Percentiles rank a stretch among this genome's conserved stretches.
phyloP scores from a whole-genome alignment of 2,113 vertebrate species.

The Pseudolaguvia tuberculata region DNA sequence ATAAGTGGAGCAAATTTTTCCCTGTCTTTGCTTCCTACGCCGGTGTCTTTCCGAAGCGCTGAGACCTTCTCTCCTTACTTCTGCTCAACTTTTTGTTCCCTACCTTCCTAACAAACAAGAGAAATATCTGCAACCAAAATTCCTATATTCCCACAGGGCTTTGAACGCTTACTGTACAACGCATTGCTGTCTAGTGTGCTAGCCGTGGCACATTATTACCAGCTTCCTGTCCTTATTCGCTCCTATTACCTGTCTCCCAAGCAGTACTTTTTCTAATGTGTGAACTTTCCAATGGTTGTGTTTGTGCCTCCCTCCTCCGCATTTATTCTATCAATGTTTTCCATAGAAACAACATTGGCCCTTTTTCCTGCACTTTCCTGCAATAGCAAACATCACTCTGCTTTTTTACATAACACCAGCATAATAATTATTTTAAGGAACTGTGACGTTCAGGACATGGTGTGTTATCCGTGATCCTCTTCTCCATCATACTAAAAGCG shows the following conservation, averaged over 20 bases:
- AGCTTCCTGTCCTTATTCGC: slow-evolving; percentile 35
- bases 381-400: slow-evolving; percentile 46
- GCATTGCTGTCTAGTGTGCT: slow-evolving; percentile 11
- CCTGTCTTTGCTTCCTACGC: too few relatives aligned
- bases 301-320: slow-evolving; percentile 26
- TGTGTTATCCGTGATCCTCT: slow-evolving; percentile 62
- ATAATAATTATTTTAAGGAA: slow-evolving; percentile 72
- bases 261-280: slow-evolving; percentile 33
- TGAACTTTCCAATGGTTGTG: slow-evolving; percentile 29
- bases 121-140: slow-evolving; percentile 1
- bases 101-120: slow-evolving; percentile 4
- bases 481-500: slow-evolving; percentile 53
- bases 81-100: not conserved
- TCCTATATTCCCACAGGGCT: slow-evolving; percentile 11
- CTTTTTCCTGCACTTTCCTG: slow-evolving; percentile 51
- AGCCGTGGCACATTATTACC: slow-evolving; percentile 26
- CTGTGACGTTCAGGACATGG: slow-evolving; percentile 57
- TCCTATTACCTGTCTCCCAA: slow-evolving; percentile 27
- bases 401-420: slow-evolving; percentile 74
- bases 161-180: slow-evolving; percentile 11
- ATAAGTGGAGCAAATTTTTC: not conserved
- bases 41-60: not conserved
- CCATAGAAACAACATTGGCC: slow-evolving; percentile 66
- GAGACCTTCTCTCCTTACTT: not conserved
- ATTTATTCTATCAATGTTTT: slow-evolving; percentile 54